Evolutionary conservation across 2,113 vertebrate genomes (phyloP), one percentile per base, ranked within the genome.

Genomic region (Ifrita kowaldi): DNA sequence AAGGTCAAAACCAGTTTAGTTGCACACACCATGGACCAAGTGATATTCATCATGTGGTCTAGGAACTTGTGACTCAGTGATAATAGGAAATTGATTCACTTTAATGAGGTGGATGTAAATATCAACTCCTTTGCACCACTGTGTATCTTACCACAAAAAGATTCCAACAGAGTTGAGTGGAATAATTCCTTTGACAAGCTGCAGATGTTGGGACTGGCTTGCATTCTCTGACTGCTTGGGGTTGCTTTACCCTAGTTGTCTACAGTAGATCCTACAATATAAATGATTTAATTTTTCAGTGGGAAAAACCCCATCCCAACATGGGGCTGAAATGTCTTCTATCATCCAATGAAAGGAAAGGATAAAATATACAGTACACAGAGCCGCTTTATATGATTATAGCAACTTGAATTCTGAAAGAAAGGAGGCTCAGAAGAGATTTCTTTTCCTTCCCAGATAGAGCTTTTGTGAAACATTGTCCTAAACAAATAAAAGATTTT

Each of bases 401-500:
- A 96, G 59, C 52, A 89, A 96, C 87, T 94, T 90, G 55, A 89
- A 80, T 93, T 95, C 89, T 91, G 78, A 96, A 96, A 95, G 96
- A 92, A 94, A 96, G 94, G 81, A 87, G 75, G 76, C 90, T 97
- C 92, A 90, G 79, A 97, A 95, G 93, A 96, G 93, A 97, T 96
- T 97, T 97, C 90, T 89, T 93, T 91, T 83, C 94, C 93, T 95
- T 97, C 90, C 73, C 84, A 93, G 94, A 94, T 96, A 95, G 81
- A 91, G 64, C 96, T 95, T 97, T 97, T 97, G 95, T 97, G 90
- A 93, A 94, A 96, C 95, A 97, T 96, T 97, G 95, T 97, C 91
- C 96, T 95, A 97, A 97, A 97, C 93, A 97, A 97, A 97, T 96
- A 97, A 97, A 97, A 97, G 96, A 95, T 90, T 97, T 96, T 96